These are phyloP conservation scores for Otocyon megalotis DNA, from an alignment of 2,113 vertebrate genomes.

Conservation along the genomic window DNA sequence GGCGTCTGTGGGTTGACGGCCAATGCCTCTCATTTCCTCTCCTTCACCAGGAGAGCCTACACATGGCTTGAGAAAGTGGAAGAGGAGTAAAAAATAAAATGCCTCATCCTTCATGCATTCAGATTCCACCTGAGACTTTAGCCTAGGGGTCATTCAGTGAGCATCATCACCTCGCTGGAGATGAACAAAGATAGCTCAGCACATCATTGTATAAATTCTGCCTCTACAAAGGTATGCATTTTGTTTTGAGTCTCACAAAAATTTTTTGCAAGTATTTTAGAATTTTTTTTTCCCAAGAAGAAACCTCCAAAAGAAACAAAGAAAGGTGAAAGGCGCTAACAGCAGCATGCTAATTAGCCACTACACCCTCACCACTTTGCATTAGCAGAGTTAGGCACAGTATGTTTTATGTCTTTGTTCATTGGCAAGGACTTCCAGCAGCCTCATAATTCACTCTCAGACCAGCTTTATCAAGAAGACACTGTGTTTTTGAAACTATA, in stretches of 20 bases:
- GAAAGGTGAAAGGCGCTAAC: slow-evolving; percentile 48
- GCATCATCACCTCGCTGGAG: neutral
- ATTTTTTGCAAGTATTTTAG: slow-evolving; percentile 34
- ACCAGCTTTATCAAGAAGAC: slow-evolving; percentile 70
- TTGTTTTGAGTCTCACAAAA: neutral
- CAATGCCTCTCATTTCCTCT: slow-evolving; percentile 8
- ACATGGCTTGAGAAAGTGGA: neutral
- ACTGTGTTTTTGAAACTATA: slow-evolving; percentile 73
- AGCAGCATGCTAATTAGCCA: slow-evolving; percentile 71
- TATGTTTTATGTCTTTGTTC: slow-evolving; percentile 72
- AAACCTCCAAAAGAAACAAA: slow-evolving; percentile 64
- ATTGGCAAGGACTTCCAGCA: slow-evolving; percentile 37
- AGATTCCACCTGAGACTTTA: neutral
- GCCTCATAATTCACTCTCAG: slow-evolving; percentile 71
- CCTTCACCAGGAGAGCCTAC: slow-evolving; percentile 58
- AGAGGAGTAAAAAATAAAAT: slow-evolving; percentile 63
- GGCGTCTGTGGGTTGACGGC: neutral
- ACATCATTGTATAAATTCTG: neutral
- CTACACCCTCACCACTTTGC: neutral
- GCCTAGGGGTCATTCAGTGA: neutral
- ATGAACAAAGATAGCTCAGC: neutral
- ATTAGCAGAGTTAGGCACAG: slow-evolving; percentile 45
- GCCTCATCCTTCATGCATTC: neutral
- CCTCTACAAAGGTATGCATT: neutral
- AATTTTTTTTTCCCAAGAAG: neutral